Percentiles rank a stretch among this genome's conserved stretches.
Evolutionary conservation across 2,888 invertebrate species (phyloP).

Genomic region (Cephus pygmeus): DNA sequence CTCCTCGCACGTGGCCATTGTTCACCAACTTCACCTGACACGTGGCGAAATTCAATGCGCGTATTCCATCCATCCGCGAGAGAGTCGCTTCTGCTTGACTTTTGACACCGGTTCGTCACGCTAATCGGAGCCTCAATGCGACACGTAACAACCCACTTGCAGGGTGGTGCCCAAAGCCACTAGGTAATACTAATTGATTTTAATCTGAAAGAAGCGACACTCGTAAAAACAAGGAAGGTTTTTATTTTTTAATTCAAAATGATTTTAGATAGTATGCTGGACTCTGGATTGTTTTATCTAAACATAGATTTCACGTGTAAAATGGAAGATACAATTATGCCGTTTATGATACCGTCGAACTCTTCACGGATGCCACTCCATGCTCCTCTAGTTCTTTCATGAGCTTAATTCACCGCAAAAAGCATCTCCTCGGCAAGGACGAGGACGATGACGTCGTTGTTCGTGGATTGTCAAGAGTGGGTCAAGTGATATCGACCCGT

Average conservation of each 20-base stretch:
- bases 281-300: not conserved
- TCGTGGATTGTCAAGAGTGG: constrained; percentile 36
- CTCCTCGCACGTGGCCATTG: constrained; percentile 49
- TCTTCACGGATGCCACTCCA: not conserved
- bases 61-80: not conserved
- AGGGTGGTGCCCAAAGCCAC: not conserved
- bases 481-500: constrained; percentile 54
- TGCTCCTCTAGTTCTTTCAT: not conserved
- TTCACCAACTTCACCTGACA: constrained; percentile 56
- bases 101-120: constrained; percentile 32
- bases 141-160: not conserved
- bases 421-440: not conserved
- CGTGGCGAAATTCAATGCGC: constrained; percentile 54
- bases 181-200: not conserved
- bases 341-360: not conserved
- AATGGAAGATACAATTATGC: not conserved
- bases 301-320: not conserved
- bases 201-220: not conserved
- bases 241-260: not conserved
- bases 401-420: not conserved
- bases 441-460: not conserved
- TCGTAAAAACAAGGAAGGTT: not conserved
- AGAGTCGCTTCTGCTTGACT: constrained; percentile 46
- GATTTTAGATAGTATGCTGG: not conserved
- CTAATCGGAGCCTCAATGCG: not conserved